A percentile compares a stretch with the other conserved stretches of the same genome.
These are phyloP conservation scores for Rhinichthys klamathensis DNA, from an alignment of 2,113 vertebrate genomes.

Conservation along the genomic window DNA sequence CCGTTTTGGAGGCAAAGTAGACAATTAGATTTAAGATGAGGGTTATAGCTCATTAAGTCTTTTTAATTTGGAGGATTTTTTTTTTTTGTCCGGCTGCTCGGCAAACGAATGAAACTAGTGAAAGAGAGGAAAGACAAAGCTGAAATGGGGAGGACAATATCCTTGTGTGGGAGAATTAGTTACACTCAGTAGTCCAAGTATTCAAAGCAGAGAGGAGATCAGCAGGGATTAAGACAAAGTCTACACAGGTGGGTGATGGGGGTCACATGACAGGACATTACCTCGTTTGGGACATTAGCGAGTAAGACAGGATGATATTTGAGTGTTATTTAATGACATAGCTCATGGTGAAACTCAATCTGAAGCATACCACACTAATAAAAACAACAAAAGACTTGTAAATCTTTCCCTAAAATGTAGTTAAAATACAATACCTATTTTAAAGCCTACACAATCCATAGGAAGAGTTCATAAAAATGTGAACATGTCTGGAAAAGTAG, in stretches of 20 bases:
- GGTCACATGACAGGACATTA: conserved; percentile 78
- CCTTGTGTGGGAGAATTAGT: conserved; percentile 82
- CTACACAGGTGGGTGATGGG: conserved; percentile 77
- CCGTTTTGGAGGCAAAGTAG: conserved; percentile 51
- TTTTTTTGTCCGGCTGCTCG: conserved; percentile 59
- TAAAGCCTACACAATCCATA: neutral
- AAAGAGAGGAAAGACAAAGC: conserved; percentile 74
- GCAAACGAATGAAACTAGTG: conserved; percentile 73
- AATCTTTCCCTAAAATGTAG: neutral
- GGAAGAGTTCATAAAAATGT: neutral
- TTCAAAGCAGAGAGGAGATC: conserved; percentile 70
- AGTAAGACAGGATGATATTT: conserved; percentile 69
- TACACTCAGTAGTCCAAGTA: conserved; percentile 80
- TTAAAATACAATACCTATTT: conserved; percentile 13
- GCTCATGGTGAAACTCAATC: conserved; percentile 28
- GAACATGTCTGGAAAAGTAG: neutral
- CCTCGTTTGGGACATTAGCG: conserved; percentile 75
- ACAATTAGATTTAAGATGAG: conserved; percentile 66
- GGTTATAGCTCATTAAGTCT: conserved; percentile 73
- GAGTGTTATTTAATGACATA: conserved; percentile 71
- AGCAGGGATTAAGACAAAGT: conserved; percentile 76
- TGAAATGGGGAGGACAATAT: conserved; percentile 76
- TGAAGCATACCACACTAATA: conserved; percentile 4
- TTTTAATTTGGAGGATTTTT: conserved; percentile 69
- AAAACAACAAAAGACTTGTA: conserved; percentile 29